Evolutionary conservation across 2,797 vertebrate genomes (phyloP).

Genomic region (Neostethus bicornis): DNA sequence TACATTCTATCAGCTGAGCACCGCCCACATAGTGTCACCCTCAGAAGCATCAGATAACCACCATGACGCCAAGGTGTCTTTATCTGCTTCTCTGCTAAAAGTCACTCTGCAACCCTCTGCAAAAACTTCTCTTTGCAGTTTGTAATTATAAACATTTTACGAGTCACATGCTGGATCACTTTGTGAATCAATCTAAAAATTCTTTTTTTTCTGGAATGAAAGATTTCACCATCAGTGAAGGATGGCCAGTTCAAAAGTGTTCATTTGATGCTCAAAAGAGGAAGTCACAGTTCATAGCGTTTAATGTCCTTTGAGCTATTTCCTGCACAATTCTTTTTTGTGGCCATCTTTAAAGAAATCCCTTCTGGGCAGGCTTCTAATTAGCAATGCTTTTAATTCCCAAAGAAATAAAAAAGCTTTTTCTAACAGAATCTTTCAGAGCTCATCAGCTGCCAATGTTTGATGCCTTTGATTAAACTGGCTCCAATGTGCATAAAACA

Average conservation of each 20-base stretch:
- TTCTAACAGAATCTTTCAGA: constrained; percentile 30
- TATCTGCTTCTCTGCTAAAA: constrained; percentile 20
- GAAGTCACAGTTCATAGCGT: constrained; percentile 33
- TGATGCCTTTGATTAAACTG: constrained; percentile 19
- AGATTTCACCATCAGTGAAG: constrained; percentile 21
- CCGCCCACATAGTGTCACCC: constrained; percentile 47
- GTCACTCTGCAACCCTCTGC: background rate
- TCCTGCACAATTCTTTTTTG: constrained; percentile 19
- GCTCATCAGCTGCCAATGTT: constrained; percentile 18
- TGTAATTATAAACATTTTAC: constrained; percentile 28
- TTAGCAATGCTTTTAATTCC: constrained; percentile 29
- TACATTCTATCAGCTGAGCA: constrained; percentile 17
- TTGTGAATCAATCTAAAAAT: constrained; percentile 28
- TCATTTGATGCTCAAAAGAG: constrained; percentile 26
- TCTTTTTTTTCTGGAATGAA: constrained; percentile 10
- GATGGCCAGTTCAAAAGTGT: constrained; percentile 25
- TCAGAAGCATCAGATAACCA: constrained; percentile 29
- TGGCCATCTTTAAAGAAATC: constrained; percentile 5
- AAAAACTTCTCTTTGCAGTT: constrained; percentile 17
- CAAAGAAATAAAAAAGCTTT: constrained; percentile 15
- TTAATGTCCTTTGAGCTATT: constrained; percentile 8
- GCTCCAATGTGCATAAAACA: constrained; percentile 1
- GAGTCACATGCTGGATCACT: constrained; percentile 9
- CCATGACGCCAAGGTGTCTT: constrained; percentile 20
- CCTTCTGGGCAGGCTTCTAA: constrained; percentile 22